Evolutionary conservation across 2,113 vertebrate genomes (phyloP), one percentile per base, ranked within the genome.

Genomic region (Hippocampus zosterae): DNA sequence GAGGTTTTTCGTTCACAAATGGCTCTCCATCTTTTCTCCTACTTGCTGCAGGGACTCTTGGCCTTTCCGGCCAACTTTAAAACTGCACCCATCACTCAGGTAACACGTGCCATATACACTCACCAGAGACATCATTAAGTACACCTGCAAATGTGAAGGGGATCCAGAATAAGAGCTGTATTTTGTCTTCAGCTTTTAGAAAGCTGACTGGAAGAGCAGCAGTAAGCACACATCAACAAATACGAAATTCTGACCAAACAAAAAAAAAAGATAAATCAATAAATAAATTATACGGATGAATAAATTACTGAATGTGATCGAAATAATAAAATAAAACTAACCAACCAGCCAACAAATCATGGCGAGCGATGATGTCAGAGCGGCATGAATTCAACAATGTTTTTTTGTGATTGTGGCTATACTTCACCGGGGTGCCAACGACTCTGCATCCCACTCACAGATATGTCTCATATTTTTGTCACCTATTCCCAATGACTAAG

Each of bases 31-130:
- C 88, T 91, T 86, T 76, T 90, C 72, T 86, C 80, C 82, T 80
- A 83, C 79, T 90, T 88, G 86, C 90, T 92, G 86, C 93, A 93
- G 93, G 91, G 92, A 93, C 71, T 91, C 87, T 52, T 91, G 91
- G 92, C 91, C 91, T 18, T 87, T 93, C 83, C 90, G 91, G 80
- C 91, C 92, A 79, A 88, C 92, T 89, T 88, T 92, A 82, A 93
- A 93, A 90, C 91, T 88, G 5, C 93, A 93, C 73, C 90, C 92
- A 69, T 93, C 91, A 8, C 89, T 92, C 90, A 93, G 93, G 92
- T 93, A 93, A 93, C 70, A 44, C 74, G 76, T 80, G 73, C 50
- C 73, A 57, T 68, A 6, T n/a, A 64, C 13, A 44, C 62, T 65
- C 62, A 25, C n/a, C 13, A 4, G n/a, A 27, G 13, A 46, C 63